A percentile compares a stretch with the other conserved stretches of the same genome.
Evolutionary conservation across 2,113 vertebrate genomes (phyloP).

Genomic region (Rana temporaria): DNA sequence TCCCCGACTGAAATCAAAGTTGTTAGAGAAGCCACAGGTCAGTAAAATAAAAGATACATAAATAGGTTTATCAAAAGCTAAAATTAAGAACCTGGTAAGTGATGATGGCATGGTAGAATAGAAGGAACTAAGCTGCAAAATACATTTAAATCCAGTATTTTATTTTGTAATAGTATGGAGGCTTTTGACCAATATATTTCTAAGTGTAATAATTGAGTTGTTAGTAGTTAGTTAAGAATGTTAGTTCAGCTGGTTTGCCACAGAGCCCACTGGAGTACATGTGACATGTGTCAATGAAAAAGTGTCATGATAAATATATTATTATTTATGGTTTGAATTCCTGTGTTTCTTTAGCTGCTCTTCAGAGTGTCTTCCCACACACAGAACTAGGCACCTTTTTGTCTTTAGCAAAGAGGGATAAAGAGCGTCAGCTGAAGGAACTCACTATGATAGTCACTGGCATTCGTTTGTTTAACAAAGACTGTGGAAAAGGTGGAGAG

Average conservation of each 20-base stretch:
- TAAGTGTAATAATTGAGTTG: too few relatives aligned
- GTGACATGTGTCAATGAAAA: neutral
- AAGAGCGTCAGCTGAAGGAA: conserved; percentile 84
- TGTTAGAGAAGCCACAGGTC: conserved; percentile 81
- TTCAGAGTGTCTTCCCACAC: conserved; percentile 89
- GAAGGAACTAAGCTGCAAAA: too few relatives aligned
- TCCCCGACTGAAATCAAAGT: conserved; percentile 72
- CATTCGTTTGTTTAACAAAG: conserved; percentile 88
- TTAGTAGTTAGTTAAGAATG: too few relatives aligned
- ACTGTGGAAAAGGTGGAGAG: conserved; percentile 75
- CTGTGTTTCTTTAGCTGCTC: conserved; percentile 77
- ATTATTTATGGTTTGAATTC: neutral
- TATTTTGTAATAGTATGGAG: too few relatives aligned
- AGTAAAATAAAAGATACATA: neutral
- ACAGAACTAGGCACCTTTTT: conserved; percentile 82
- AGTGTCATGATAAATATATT: neutral
- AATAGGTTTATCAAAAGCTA: too few relatives aligned
- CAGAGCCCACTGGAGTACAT: too few relatives aligned
- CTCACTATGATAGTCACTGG: conserved; percentile 85
- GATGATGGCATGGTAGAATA: too few relatives aligned
- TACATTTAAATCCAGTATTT: too few relatives aligned
- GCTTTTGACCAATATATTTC: too few relatives aligned
- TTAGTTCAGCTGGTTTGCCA: too few relatives aligned
- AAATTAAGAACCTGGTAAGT: too few relatives aligned
- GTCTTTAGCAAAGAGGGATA: conserved; percentile 80